Percentiles rank a stretch among this genome's conserved stretches.
These are phyloP conservation scores for Coracias cyanogaster DNA, from an alignment of 2,797 vertebrate species.

Conservation along the genomic window DNA sequence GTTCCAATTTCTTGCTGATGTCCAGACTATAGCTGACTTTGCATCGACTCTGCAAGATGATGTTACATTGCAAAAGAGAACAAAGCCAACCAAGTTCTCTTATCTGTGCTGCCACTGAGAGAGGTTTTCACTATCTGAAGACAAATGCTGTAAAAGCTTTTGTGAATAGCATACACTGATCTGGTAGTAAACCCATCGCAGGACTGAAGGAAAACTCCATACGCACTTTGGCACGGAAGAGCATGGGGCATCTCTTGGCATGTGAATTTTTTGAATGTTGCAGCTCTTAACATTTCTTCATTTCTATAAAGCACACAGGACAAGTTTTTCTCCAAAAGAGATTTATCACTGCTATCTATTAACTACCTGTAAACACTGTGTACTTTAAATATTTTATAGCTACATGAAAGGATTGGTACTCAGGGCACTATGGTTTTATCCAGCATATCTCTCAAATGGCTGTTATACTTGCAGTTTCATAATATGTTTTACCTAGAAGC, in stretches of 20 bases:
- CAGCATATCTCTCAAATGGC: not conserved
- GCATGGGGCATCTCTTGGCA: not conserved
- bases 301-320: not conserved
- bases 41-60: not conserved
- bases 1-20: not conserved
- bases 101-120: not conserved
- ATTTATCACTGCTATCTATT: not conserved
- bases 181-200: not conserved
- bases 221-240: not conserved
- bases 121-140: not conserved
- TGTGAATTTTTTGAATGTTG: not conserved
- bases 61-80: not conserved
- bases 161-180: not conserved
- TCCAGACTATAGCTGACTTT: not conserved
- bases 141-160: not conserved
- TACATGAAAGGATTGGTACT: not conserved
- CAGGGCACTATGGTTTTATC: not conserved
- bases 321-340: not conserved
- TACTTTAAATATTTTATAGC: constrained; percentile 27
- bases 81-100: not conserved
- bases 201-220: not conserved
- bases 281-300: not conserved
- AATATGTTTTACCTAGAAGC: not conserved
- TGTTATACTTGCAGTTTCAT: not conserved
- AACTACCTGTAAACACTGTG: not conserved